Conservation (phyloP, 2,797 vertebrate species). For the Pipistrellus pipistrellus region DNA sequence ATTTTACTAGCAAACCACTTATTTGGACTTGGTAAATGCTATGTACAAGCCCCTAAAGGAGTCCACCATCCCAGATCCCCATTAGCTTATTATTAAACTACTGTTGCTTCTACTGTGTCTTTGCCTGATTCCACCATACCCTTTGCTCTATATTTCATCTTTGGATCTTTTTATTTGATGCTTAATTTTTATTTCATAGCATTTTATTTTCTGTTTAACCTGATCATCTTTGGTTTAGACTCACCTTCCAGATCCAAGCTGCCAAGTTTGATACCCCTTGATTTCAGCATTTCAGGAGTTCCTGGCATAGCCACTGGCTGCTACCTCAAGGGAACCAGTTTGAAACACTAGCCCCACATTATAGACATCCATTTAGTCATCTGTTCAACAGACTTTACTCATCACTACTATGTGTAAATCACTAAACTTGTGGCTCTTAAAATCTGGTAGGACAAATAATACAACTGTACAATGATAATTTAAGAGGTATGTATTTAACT, state of each 20-base stretch:
- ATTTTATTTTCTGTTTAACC: constrained; percentile 20
- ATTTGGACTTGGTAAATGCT: constrained; percentile 24
- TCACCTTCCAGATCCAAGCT: not conserved
- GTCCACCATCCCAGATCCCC: not conserved
- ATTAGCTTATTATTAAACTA: not conserved
- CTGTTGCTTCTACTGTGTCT: not conserved
- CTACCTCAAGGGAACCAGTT: not conserved
- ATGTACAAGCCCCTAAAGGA: not conserved
- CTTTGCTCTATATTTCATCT: not conserved
- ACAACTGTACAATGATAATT: constrained; percentile 34
- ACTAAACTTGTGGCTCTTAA: constrained; percentile 52
- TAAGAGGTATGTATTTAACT: constrained; percentile 47
- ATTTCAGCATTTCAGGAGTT: constrained; percentile 49
- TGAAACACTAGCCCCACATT: not conserved
- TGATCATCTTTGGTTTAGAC: constrained; percentile 47
- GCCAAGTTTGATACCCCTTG: not conserved
- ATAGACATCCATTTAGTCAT: constrained; percentile 45
- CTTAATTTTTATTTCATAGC: constrained; percentile 23
- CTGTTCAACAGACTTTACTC: constrained; percentile 25
- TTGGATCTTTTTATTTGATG: constrained; percentile 32
- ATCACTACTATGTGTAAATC: constrained; percentile 35
- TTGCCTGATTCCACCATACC: not conserved
- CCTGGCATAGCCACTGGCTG: not conserved
- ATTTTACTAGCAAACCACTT: constrained; percentile 15
- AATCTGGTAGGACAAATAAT: constrained; percentile 25